These are phyloP conservation scores for Ligdia adustata DNA, from an alignment of 2,888 invertebrate genomes.

Conservation along the genomic window DNA sequence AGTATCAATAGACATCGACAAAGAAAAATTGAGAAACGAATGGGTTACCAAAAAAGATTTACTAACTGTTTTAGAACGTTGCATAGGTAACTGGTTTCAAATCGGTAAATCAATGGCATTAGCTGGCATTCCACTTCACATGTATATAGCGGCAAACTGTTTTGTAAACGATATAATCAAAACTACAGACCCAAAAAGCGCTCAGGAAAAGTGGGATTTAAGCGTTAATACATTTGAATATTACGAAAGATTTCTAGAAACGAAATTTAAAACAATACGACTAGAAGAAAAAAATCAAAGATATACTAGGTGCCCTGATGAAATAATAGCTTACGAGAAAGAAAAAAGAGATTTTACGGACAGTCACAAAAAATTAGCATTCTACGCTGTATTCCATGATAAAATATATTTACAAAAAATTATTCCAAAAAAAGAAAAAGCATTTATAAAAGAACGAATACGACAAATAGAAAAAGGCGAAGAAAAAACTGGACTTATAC, in stretches of 20 bases:
- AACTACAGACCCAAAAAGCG: neutral
- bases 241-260: slow-evolving; percentile 5
- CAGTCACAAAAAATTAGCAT: slow-evolving; percentile 1
- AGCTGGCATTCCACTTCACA: slow-evolving; percentile 5
- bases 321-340: slow-evolving; percentile 3
- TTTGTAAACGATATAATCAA: slow-evolving; percentile 7
- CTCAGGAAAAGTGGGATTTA: slow-evolving; percentile 5
- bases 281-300: slow-evolving; percentile 4
- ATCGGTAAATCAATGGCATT: neutral
- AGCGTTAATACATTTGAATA: slow-evolving; percentile 4
- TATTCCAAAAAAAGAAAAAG: neutral
- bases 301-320: slow-evolving; percentile 1
- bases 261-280: slow-evolving; percentile 3
- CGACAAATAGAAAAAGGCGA: slow-evolving; percentile 2
- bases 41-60: slow-evolving; percentile 2
- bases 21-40: slow-evolving; percentile 6
- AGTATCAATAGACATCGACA: neutral
- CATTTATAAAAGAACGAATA: neutral
- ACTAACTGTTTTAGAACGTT: neutral
- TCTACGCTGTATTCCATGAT: slow-evolving; percentile 2
- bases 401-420: neutral
- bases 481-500: slow-evolving; percentile 8
- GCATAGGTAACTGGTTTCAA: neutral
- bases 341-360: slow-evolving; percentile 1
- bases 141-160: slow-evolving; percentile 3